Base-by-base conservation (phyloP, 2,888 invertebrate genomes). In the Carcina quercana region DNA sequence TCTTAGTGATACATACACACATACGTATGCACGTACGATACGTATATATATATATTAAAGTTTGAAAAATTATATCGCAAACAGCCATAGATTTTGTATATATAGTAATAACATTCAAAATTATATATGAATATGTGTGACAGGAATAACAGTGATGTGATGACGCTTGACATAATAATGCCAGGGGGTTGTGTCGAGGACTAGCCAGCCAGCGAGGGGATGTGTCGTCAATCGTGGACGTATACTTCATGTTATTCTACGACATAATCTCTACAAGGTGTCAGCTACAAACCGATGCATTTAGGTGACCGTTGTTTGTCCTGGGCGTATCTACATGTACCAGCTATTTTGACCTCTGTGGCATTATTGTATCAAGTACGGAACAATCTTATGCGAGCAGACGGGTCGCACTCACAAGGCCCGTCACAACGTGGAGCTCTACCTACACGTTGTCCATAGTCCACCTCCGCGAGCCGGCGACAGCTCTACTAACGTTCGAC, bases 331-430 rank as follows among this genome's bases (percentile, higher is more conserved):
- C n/a, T n/a, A n/a, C 34, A 46, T 42, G 36, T 19, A 32, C 30
- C 34, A 32, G 31, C 12, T 28, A 34, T 39, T 45, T 52, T 59
- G 49, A n/a, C n/a, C n/a, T n/a, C n/a, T n/a, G 57, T 68, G 71
- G 66, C 71, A 72, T 74, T 71, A 73, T 69, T 66, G 53, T 54
- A 65, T 70, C 69, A 69, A 67, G 59, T 42, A 43, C 36, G 42
- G 56, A 59, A 64, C 50, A 58, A 52, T 61, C 43, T 48, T 43
- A 47, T 50, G 52, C 48, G 48, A 51, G 47, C 50, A 15, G 13
- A 7, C 24, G 6, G 5, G 6, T 13, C 3, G 17, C 13, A 17
- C 12, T 30, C 13, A 12, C 12, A 3, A 15, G 13, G 17, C 30
- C 17, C 17, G 6, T 11, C 14, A n/a, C n/a, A n/a, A n/a, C n/a